A percentile compares a stretch with the other conserved stretches of the same genome.
Conservation (phyloP, 2,113 vertebrate genomes). For the Thinocorus orbignyianus region DNA sequence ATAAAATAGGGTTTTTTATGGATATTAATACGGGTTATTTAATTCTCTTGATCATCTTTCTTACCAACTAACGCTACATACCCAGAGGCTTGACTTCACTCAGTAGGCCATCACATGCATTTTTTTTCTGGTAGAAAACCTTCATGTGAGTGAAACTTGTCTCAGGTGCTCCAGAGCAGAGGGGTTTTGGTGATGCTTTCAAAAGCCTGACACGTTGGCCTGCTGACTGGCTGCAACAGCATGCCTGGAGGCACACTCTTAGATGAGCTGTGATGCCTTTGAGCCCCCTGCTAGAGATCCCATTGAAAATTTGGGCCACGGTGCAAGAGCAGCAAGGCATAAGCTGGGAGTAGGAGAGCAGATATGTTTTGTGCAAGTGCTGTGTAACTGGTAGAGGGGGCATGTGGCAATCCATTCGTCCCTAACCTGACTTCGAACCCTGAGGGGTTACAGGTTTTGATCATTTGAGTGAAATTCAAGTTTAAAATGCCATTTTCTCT, state of each 20-base stretch:
- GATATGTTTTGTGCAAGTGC: background rate
- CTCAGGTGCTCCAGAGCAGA: background rate
- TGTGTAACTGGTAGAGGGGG: background rate
- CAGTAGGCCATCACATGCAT: background rate
- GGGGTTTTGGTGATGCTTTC: background rate
- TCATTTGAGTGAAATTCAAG: background rate
- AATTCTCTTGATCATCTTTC: background rate
- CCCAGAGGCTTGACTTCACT: background rate
- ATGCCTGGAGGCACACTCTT: background rate
- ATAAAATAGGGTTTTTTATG: background rate
- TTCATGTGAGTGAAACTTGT: background rate
- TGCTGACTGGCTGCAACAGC: background rate
- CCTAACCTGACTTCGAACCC: background rate
- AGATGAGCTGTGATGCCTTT: background rate
- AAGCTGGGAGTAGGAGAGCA: background rate
- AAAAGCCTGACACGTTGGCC: background rate
- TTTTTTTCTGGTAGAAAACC: background rate
- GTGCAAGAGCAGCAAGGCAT: background rate
- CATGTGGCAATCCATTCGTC: background rate
- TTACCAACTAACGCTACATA: background rate
- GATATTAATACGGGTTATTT: background rate
- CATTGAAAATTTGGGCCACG: background rate
- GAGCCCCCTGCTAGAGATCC: background rate
- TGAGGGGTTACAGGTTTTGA: background rate
- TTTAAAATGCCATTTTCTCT: conserved; percentile 67